phyloP scores from a whole-genome alignment of 2,797 vertebrate genomes.

The Poecilia velifera region DNA sequence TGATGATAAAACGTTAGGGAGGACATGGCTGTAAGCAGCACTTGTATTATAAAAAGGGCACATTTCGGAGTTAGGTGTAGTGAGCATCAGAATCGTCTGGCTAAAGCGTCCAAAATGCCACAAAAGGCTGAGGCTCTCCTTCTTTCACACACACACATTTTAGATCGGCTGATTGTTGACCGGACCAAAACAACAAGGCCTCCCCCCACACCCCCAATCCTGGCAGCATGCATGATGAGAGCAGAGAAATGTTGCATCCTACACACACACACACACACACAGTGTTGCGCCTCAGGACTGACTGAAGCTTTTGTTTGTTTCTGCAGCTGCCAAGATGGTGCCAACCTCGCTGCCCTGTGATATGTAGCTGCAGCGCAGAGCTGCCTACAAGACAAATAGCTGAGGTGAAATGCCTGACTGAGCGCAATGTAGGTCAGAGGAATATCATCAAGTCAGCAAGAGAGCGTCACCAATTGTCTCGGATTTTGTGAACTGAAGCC shows the following conservation, averaged over 20 bases:
- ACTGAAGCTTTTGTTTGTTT: slow-evolving; percentile 75
- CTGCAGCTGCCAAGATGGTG: slow-evolving; percentile 34
- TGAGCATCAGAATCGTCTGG: slow-evolving; percentile 22
- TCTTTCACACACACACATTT: slow-evolving; percentile 17
- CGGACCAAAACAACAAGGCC: slow-evolving; percentile 67
- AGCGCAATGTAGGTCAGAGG: slow-evolving; percentile 32
- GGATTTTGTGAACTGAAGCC: neutral
- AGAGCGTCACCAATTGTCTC: neutral
- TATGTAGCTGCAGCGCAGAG: slow-evolving; percentile 26
- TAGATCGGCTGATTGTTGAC: slow-evolving; percentile 58
- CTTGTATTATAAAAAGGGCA: neutral
- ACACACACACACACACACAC: slow-evolving; percentile 59
- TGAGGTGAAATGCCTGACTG: slow-evolving; percentile 27
- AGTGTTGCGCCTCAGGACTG: slow-evolving; percentile 55
- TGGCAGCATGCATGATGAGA: slow-evolving; percentile 55
- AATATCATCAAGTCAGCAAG: slow-evolving; percentile 9
- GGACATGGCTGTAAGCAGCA: neutral
- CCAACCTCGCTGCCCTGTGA: slow-evolving; percentile 42
- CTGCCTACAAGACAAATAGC: slow-evolving; percentile 37
- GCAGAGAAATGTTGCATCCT: slow-evolving; percentile 43
- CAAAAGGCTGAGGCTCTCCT: slow-evolving; percentile 23
- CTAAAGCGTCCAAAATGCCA: slow-evolving; percentile 11
- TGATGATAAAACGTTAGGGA: slow-evolving; percentile 1
- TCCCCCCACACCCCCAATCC: slow-evolving; percentile 12
- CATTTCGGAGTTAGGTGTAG: neutral